Base-by-base conservation (phyloP, 92 coral and sea anemone genomes). In the Heteractis magnifica region DNA sequence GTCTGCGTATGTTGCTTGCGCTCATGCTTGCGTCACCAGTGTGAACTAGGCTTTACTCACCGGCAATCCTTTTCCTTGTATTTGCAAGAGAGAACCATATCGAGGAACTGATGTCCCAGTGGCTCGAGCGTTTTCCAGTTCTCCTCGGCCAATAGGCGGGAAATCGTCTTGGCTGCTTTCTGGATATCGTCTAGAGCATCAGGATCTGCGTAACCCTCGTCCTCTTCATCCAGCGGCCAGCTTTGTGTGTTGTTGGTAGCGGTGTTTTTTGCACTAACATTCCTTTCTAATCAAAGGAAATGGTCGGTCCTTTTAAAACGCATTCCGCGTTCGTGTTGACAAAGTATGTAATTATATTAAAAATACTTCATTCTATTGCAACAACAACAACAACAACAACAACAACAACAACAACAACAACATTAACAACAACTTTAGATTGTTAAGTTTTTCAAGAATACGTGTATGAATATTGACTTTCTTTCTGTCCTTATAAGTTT, bases 101-200 rank as follows among this genome's bases (percentile, higher is more conserved):
- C 90, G 6, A 84, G 72, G 77, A 86, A 84, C 64, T 84, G 93
- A 52, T 92, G 95, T 23, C 95, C 95, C 10, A 83, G 70, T 72
- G 59, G 44, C 23, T 10, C 51, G 5, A 86, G 80, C 10, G 2
- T 26, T 11, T 18, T 18, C 26, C 76, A 80, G 4, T 76, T 68
- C 51, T 81, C 71, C 50, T 18, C 4, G 21, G 83, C 70, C n/a
- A 79, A 55, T 59, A 59, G 65, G n/a, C 16, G n/a, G 19, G 41
- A 20, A 20, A 65, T 18, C 8, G 26, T 14, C 19, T 65, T 13
- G 4, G 72, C 72, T 65, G 72, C 72, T 65, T 65, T 65, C 19
- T 65, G 34, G 19, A 65, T 20, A 6, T 65, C 65, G 65, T 59
- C 65, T 16, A 59, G 65, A 4, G 14, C 65, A 8, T 59, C n/a